Evolutionary conservation across 2,797 vertebrate genomes (phyloP).

Genomic region (Oreochromis mossambicus): DNA sequence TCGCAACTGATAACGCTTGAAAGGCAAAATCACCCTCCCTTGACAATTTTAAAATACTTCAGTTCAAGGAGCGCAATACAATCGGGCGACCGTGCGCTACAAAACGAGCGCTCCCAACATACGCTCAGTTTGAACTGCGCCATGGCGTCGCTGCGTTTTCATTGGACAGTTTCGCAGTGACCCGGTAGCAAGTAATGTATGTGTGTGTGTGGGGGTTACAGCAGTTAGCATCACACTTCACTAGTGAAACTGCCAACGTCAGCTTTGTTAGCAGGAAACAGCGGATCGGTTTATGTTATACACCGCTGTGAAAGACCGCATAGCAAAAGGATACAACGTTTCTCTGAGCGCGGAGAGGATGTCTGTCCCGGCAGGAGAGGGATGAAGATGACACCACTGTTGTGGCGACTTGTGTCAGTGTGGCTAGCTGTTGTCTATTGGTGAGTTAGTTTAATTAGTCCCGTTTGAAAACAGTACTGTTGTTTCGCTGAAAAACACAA

Average conservation of each 20-base stretch:
- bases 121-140: conserved; percentile 40
- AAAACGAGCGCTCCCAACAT: conserved; percentile 11
- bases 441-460: conserved; percentile 47
- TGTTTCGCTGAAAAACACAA: background rate
- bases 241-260: background rate
- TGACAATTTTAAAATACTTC: background rate
- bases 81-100: fast-evolving
- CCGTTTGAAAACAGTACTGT: fast-evolving
- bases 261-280: background rate
- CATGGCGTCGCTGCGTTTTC: background rate
- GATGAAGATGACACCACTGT: conserved; percentile 66
- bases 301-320: background rate
- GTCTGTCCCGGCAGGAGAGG: conserved; percentile 64
- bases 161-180: conserved; percentile 43
- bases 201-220: background rate
- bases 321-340: background rate
- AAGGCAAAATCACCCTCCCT: background rate
- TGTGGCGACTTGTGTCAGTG: conserved; percentile 60
- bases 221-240: conserved; percentile 30
- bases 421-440: conserved; percentile 53
- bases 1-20: background rate
- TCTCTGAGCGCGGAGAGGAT: conserved; percentile 42
- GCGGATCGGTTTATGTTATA: background rate
- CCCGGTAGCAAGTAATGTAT: background rate
- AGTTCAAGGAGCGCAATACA: background rate